Base-by-base conservation (phyloP, 2,113 vertebrate species). In the Amia ocellicauda region DNA sequence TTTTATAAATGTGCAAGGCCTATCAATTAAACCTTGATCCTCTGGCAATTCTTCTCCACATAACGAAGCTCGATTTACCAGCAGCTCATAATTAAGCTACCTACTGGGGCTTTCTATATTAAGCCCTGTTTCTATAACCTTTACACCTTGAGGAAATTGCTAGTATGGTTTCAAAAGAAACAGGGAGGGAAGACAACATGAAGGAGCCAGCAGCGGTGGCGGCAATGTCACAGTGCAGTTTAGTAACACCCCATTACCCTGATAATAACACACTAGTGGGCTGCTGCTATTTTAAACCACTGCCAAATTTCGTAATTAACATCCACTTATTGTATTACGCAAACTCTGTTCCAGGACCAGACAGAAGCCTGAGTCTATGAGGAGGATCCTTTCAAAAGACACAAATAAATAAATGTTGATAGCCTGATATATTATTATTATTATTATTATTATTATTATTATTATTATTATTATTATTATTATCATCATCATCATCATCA, bases 201-300 rank as follows among this genome's bases (percentile, higher is more conserved):
- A 68, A 75, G 68, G 73, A 52, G 69, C 67, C 49, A 65, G 65
- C 70, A 29, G 67, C 56, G 23, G 72, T 67, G 66, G 73, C 71
- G 20, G 74, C 80, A 86, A 85, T 81, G 85, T 85, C 82, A 78
- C 83, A 80, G 83, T 80, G 74, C 81, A 86, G 79, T 90, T 91
- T 90, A 90, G 89, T 83, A 90, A 91, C 88, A 90, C 87, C 76
- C 86, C 89, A 90, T 93, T 92, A 90, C 75, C 81, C 86, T 73
- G 80, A 83, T 90, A 92, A 93, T 93, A 88, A 86, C 69, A 85
- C 81, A 68, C 80, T 89, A 90, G 91, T 90, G 89, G 86, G 81
- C 78, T 83, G 79, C 83, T 81, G 85, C 90, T 90, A 88, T 90
- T 91, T 90, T 83, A 85, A 89, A 89, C 73, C 81, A 78, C 77